Evolutionary conservation across 2,113 vertebrate genomes (phyloP), one percentile per base, ranked within the genome.

Genomic region (Progne subis): DNA sequence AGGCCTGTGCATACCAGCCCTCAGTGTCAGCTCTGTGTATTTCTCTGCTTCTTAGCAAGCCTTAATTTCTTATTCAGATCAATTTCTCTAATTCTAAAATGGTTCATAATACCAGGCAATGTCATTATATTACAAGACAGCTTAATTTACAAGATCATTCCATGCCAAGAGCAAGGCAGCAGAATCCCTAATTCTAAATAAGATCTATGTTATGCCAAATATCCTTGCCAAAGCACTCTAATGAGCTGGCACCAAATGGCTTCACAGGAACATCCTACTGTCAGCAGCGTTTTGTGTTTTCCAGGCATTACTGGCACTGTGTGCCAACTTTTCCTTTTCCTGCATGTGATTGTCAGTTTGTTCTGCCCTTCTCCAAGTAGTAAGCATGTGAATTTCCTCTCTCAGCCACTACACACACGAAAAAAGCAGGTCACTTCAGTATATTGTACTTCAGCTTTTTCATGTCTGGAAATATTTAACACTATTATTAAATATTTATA

Each of bases 131-230:
- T 97, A 95, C 85, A 95, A 96, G 94, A 94, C 39, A 89, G 91
- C 94, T 96, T 96, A 96, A 97, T 97, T 97, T 97, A 80, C 57
- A 96, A 89, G 81, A 92, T 96, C 44, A 52, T 96, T 95, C 86
- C 23, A 12, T 94, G 96, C 91, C 94, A 96, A 94, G 83, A 97
- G 88, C 77, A 86, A 94, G 68, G 46, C 67, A 93, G 70, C 60
- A 72, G 70, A 90, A 50, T 86, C 67, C 49, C 43, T 80, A 63
- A 67, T 89, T 93, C 86, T 96, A 97, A 97, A 95, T 94, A 95
- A 95, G 97, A 96, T 92, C 76, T 92, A 92, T 91, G 96, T 97
- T 95, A 88, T 95, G 91, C 86, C 92, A 90, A 91, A 94, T 80
- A 64, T 39, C 60, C 85, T 96, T 96, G 96, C 95, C 95, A 97